Conservation (phyloP, 2,797 vertebrate species). For the Geotrypetes seraphini region DNA sequence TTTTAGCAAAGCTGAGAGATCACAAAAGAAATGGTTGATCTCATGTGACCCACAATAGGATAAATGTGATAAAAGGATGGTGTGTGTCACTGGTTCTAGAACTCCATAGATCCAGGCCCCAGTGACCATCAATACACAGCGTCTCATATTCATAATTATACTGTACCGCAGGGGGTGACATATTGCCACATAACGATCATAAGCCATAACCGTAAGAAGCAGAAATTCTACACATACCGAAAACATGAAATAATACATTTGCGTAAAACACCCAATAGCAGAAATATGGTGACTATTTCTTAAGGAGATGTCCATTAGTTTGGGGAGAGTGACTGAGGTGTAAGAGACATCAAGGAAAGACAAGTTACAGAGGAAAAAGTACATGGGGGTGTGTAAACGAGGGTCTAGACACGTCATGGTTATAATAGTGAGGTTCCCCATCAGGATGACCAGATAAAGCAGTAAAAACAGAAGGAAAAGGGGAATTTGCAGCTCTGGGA, state of each 20-base stretch:
- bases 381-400: no score
- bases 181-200: constrained; percentile 16
- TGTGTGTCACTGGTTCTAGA: constrained; percentile 1
- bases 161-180: constrained; percentile 7
- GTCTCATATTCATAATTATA: neutral
- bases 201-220: constrained; percentile 10
- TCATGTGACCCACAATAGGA: neutral
- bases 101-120: constrained; percentile 1
- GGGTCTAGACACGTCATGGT: no score
- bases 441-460: no score
- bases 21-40: constrained; percentile 18
- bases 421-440: no score
- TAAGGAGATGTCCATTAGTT: neutral
- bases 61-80: constrained; percentile 1
- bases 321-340: no score
- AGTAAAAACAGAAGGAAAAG: no score
- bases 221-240: constrained; percentile 1
- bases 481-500: no score
- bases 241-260: constrained; percentile 10
- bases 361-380: no score
- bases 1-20: constrained; percentile 5
- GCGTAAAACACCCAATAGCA: neutral
- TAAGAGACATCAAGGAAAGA: no score
- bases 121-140: neutral
- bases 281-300: neutral